These are phyloP conservation scores for Nibea coibor DNA, from an alignment of 2,113 vertebrate genomes.

Conservation along the genomic window DNA sequence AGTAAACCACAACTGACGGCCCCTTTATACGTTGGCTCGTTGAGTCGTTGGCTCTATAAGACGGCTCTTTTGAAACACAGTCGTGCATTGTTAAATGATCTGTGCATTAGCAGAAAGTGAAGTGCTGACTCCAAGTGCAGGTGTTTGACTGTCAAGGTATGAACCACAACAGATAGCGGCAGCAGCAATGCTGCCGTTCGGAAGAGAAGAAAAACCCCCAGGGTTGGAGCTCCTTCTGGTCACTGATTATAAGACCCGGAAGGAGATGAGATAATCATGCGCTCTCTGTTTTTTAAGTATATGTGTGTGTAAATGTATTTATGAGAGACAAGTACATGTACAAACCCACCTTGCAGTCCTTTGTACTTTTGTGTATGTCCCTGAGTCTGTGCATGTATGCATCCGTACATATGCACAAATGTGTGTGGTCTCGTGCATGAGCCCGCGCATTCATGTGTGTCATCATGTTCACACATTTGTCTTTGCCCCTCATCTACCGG, in stretches of 20 bases:
- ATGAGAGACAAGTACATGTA: neutral
- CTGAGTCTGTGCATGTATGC: neutral
- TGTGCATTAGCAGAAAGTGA: constrained; percentile 35
- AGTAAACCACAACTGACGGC: constrained; percentile 64
- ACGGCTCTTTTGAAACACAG: constrained; percentile 47
- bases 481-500: constrained; percentile 71
- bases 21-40: constrained; percentile 3
- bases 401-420: neutral
- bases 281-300: neutral
- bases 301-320: too few species aligned
- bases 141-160: constrained; percentile 53
- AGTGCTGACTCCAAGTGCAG: constrained; percentile 59
- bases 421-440: constrained; percentile 67
- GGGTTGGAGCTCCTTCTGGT: constrained; percentile 29
- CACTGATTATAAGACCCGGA: constrained; percentile 53
- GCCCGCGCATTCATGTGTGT: constrained; percentile 48
- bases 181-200: neutral
- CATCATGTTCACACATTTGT: constrained; percentile 74
- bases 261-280: constrained; percentile 47
- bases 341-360: constrained; percentile 1
- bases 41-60: neutral
- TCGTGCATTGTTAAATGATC: constrained; percentile 52
- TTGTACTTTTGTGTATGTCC: neutral
- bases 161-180: constrained; percentile 58
- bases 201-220: constrained; percentile 30